Base-by-base conservation (phyloP, 2,888 invertebrate species). In the Melanchra persicariae region DNA sequence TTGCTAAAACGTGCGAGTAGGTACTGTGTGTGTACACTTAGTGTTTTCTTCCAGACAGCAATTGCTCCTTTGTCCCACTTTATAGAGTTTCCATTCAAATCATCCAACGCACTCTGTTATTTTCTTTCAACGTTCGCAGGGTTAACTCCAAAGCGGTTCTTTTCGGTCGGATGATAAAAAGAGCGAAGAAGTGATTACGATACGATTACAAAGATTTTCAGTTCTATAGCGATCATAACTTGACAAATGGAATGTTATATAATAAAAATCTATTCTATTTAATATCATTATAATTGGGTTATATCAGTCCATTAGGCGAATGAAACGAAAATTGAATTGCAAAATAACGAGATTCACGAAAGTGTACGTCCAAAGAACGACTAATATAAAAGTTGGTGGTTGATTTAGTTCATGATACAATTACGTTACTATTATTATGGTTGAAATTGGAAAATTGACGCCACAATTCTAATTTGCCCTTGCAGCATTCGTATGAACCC, bases 301-400 rank as follows among this genome's bases (percentile, higher is more conserved):
- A 88, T 87, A 86, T 85, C 87, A 83, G 84, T 87, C 89, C 89
- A 91, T 91, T 91, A 91, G 80, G 81, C 75, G 82, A 85, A 89
- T 89, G 88, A 88, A 86, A 85, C 74, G 86, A 82, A 83, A 88
- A 88, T 88, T 88, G 87, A 89, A 90, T 90, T 87, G 87, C 85
- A 84, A 88, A 89, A 86, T 88, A 77, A 85, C 74, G 74, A 76
- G 76, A 69, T 51, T 64, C 60, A 57, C 24, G 67, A 79, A 75
- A 70, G 79, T 69, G 74, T 70, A 75, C 59, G 58, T 74, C 52
- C 10, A 52, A 22, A 60, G 19, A 65, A 52, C 37, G 61, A n/a
- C 19, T 51, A 54, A 24, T 62, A 70, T 66, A 65, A 45, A 66
- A 61, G 52, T 71, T 40, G 61, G 47, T 34, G 19, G 63, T 61